Conservation (phyloP, 2,113 vertebrate species). For the Thryonomys swinderianus region DNA sequence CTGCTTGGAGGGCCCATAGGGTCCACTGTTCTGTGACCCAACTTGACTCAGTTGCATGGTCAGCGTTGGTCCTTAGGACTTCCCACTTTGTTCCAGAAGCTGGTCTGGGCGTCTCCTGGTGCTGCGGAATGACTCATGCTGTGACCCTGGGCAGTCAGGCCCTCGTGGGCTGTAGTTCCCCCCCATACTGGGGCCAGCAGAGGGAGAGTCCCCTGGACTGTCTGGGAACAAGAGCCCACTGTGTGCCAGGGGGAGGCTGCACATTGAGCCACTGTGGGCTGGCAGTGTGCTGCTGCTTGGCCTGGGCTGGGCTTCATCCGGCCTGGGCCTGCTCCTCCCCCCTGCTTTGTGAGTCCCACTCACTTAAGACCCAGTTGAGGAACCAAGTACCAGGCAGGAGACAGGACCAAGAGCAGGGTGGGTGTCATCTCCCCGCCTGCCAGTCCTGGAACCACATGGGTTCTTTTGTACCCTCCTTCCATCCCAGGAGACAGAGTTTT, state of each 20-base stretch:
- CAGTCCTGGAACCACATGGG: neutral
- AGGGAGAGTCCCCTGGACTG: neutral
- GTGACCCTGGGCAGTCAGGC: neutral
- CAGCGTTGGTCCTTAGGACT: neutral
- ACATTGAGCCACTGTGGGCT: slow-evolving; percentile 71
- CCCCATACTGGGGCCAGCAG: slow-evolving; percentile 20
- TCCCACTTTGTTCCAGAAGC: neutral
- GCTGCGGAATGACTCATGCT: slow-evolving; percentile 51
- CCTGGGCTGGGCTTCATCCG: slow-evolving; percentile 51
- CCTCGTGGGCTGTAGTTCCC: neutral
- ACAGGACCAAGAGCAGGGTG: neutral
- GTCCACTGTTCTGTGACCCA: neutral
- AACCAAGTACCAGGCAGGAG: neutral
- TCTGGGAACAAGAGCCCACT: slow-evolving; percentile 76
- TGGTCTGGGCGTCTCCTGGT: neutral
- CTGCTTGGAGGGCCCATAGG: neutral
- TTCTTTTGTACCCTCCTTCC: neutral
- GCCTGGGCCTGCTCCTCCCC: neutral
- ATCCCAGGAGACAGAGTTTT: neutral
- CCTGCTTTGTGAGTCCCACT: slow-evolving; percentile 6
- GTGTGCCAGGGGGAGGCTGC: slow-evolving; percentile 49
- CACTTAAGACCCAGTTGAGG: slow-evolving; percentile 6
- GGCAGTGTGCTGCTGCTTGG: neutral
- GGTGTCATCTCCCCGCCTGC: neutral
- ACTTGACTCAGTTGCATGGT: neutral